phyloP scores from a whole-genome alignment of 1,140 invertebrate species.

The Epicauta chinensis region DNA sequence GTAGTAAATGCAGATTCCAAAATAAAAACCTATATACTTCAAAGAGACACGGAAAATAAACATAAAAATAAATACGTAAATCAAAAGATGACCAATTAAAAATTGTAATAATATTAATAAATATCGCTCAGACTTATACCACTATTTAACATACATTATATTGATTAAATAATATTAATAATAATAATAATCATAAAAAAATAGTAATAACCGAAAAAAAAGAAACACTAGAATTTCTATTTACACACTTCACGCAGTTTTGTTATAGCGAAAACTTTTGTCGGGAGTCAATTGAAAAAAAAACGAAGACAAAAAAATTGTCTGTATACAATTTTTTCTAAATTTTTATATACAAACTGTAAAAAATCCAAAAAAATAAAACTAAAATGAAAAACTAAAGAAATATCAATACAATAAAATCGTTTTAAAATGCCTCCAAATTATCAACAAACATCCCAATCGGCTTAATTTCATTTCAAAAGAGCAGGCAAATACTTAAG shows the following conservation, averaged over 20 bases:
- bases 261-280: too few relatives aligned
- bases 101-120: constrained; percentile 31
- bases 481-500: too few relatives aligned
- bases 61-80: constrained; percentile 27
- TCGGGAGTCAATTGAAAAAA: too few relatives aligned
- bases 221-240: constrained; percentile 36
- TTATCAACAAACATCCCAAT: too few relatives aligned
- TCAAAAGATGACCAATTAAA: constrained; percentile 19
- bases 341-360: constrained; percentile 29
- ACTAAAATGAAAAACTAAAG: constrained; percentile 3
- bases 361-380: constrained; percentile 21
- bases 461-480: too few relatives aligned
- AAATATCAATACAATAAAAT: constrained; percentile 1
- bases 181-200: too few relatives aligned
- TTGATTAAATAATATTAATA: constrained; percentile 19
- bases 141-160: constrained; percentile 27
- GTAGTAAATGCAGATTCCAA: constrained; percentile 36
- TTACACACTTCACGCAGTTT: constrained; percentile 35
- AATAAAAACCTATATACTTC: constrained; percentile 22
- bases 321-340: constrained; percentile 16
- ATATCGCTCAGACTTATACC: constrained; percentile 34
- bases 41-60: constrained; percentile 16
- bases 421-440: constrained; percentile 1
- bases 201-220: too few relatives aligned
- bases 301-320: constrained; percentile 14